These are phyloP conservation scores for Petrocephalus schoutedeni DNA, from an alignment of 2,797 vertebrate genomes.

Conservation along the genomic window DNA sequence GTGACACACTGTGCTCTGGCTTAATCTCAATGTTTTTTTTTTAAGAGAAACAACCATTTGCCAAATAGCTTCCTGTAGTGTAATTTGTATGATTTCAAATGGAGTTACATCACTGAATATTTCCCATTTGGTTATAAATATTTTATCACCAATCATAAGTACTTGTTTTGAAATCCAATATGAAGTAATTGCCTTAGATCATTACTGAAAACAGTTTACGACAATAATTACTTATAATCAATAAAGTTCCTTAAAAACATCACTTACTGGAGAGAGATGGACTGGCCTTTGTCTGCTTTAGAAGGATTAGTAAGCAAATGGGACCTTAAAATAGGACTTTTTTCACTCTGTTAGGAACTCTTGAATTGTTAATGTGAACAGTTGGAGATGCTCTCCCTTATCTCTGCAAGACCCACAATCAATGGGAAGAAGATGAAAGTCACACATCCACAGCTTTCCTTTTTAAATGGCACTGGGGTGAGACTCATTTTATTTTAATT, in stretches of 20 bases:
- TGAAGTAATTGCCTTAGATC: slow-evolving; percentile 3
- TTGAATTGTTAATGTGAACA: slow-evolving; percentile 28
- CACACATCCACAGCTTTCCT: background rate
- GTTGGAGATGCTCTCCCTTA: slow-evolving; percentile 20
- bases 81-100: background rate
- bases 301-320: slow-evolving; percentile 22
- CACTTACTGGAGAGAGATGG: background rate
- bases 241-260: background rate
- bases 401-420: slow-evolving; percentile 24
- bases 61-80: background rate
- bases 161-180: background rate
- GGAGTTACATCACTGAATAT: background rate
- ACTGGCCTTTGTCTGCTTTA: background rate
- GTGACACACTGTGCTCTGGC: background rate
- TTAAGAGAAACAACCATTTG: background rate
- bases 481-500: slow-evolving; percentile 21
- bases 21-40: background rate
- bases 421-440: slow-evolving; percentile 27
- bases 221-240: slow-evolving; percentile 12
- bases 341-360: slow-evolving; percentile 18
- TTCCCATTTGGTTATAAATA: background rate
- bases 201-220: background rate
- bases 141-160: background rate
- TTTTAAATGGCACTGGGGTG: slow-evolving; percentile 18
- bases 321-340: background rate